Conservation (phyloP, 2,113 vertebrate species). For the Mus pahari region DNA sequence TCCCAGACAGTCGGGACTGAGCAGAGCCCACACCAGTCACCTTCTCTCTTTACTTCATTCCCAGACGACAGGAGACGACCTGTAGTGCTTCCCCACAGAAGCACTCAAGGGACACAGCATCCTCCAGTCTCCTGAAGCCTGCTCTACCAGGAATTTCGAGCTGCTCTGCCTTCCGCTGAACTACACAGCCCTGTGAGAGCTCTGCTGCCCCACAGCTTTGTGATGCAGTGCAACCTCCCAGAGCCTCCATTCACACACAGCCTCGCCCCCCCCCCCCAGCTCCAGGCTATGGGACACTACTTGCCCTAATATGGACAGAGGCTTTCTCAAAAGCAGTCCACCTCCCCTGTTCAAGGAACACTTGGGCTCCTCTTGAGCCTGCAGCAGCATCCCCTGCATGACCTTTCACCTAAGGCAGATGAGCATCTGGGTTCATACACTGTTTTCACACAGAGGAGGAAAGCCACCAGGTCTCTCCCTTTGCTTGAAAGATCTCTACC, state of each 20-base stretch:
- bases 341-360: accelerated
- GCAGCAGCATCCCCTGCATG: not conserved
- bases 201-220: not conserved
- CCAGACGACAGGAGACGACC: not conserved
- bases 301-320: not conserved
- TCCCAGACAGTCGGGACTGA: not conserved
- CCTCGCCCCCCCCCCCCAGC: no score
- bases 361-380: accelerated
- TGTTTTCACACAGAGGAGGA: not conserved
- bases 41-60: not conserved
- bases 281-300: not conserved
- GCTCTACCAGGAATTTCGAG: not conserved
- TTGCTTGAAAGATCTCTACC: not conserved
- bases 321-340: not conserved
- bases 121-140: not conserved
- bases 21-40: accelerated
- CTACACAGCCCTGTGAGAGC: not conserved
- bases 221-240: not conserved
- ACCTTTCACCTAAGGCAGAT: not conserved
- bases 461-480: not conserved
- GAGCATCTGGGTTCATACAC: accelerated
- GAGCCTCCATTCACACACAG: not conserved
- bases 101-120: not conserved
- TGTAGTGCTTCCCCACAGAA: no score
- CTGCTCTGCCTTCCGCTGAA: no score